These are phyloP conservation scores for Thysanoteuthis rhombus DNA, from an alignment of 2,888 invertebrate species.

Conservation along the genomic window DNA sequence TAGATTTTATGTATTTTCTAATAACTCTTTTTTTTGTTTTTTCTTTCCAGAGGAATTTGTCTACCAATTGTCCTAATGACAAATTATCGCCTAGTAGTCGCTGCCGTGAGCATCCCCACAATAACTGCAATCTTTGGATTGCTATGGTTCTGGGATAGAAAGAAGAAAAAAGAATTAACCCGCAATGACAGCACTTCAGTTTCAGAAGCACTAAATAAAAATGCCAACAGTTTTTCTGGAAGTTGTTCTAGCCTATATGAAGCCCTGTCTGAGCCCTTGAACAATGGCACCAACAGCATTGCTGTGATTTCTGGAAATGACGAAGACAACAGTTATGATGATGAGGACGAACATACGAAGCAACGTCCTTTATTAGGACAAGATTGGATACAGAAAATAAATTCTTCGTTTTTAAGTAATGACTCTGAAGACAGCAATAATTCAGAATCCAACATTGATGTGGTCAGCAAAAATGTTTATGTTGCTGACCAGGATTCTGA, in stretches of 20 bases:
- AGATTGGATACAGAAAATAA: neutral
- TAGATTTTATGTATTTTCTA: neutral
- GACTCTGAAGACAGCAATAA: neutral
- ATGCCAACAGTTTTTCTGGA: neutral
- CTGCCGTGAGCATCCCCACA: conserved; percentile 48
- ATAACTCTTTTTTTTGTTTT: neutral
- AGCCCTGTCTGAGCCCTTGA: neutral
- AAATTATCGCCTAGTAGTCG: conserved; percentile 37
- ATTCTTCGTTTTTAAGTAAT: neutral
- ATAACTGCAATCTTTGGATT: conserved; percentile 51
- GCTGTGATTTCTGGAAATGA: neutral
- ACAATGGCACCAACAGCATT: neutral
- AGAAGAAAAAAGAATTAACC: conserved; percentile 35
- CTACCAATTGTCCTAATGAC: conserved; percentile 19
- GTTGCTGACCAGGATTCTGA: neutral
- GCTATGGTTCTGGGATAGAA: conserved; percentile 52
- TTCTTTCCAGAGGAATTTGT: neutral
- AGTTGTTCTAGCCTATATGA: neutral
- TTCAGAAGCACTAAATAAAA: neutral
- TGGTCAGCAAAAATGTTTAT: neutral
- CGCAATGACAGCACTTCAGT: neutral
- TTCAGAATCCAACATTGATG: neutral
- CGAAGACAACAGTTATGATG: too few species aligned
- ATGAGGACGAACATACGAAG: neutral
- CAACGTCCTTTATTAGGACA: neutral